These are phyloP conservation scores for Sciurus carolinensis DNA, from an alignment of 2,797 vertebrate species.

Conservation along the genomic window DNA sequence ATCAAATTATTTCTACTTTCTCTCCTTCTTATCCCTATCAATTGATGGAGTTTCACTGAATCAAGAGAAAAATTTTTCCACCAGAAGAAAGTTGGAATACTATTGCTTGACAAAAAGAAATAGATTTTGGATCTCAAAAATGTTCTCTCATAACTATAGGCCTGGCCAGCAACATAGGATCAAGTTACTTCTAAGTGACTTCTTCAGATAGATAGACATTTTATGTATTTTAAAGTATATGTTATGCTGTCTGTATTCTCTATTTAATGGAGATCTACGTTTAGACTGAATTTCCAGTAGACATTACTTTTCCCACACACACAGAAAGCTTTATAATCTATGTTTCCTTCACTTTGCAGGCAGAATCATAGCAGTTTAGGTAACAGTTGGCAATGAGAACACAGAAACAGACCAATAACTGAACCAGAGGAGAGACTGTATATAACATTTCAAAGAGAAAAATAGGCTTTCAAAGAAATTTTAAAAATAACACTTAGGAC, in stretches of 20 bases:
- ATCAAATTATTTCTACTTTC: background rate
- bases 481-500: background rate
- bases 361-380: conserved; percentile 6
- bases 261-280: background rate
- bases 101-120: background rate
- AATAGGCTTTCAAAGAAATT: background rate
- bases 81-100: background rate
- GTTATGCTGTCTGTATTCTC: background rate
- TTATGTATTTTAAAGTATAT: background rate
- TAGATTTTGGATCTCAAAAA: background rate
- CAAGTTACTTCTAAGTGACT: background rate
- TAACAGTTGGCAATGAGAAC: background rate
- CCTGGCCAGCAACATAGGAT: background rate
- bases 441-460: background rate
- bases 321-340: background rate
- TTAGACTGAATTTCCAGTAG: background rate
- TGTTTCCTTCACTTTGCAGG: background rate
- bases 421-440: background rate
- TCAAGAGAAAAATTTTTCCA: background rate
- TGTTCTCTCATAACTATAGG: background rate
- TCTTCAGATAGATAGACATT: background rate
- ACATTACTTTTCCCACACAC: background rate
- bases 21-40: background rate
- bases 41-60: background rate
- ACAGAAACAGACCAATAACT: background rate